Conservation (phyloP, 1,140 invertebrate genomes). For the Campodea augens region DNA sequence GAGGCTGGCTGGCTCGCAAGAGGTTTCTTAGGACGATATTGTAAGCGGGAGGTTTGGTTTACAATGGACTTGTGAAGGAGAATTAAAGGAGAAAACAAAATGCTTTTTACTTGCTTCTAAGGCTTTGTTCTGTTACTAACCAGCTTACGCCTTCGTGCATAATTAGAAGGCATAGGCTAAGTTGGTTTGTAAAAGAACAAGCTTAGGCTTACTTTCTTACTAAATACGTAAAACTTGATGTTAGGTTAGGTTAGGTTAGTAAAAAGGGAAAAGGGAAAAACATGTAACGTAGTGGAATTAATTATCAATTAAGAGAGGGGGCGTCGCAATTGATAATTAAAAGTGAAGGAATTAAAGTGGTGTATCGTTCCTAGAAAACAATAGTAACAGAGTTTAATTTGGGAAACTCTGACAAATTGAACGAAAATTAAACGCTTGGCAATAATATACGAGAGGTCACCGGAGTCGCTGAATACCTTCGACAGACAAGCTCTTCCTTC, state of each 20-base stretch:
- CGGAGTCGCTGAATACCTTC: no score
- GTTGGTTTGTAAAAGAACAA: not conserved
- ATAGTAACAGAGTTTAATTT: no score
- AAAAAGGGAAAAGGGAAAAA: no score
- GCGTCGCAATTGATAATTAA: no score
- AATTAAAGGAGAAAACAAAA: conserved; percentile 11
- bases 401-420: no score
- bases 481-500: no score
- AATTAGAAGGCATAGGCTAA: conserved; percentile 5
- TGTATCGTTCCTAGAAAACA: no score
- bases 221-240: not conserved
- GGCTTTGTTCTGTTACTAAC: conserved; percentile 21
- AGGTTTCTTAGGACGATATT: conserved; percentile 35
- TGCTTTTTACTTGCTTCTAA: conserved; percentile 2
- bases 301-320: no score
- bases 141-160: conserved; percentile 8
- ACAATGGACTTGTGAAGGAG: conserved; percentile 15
- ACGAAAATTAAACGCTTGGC: no score
- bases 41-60: conserved; percentile 27
- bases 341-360: no score
- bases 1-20: conserved; percentile 45
- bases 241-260: not conserved
- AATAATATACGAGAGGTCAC: no score
- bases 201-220: not conserved
- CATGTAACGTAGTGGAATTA: no score